Conservation (phyloP, 2,888 invertebrate genomes). For the Biston stratarius region DNA sequence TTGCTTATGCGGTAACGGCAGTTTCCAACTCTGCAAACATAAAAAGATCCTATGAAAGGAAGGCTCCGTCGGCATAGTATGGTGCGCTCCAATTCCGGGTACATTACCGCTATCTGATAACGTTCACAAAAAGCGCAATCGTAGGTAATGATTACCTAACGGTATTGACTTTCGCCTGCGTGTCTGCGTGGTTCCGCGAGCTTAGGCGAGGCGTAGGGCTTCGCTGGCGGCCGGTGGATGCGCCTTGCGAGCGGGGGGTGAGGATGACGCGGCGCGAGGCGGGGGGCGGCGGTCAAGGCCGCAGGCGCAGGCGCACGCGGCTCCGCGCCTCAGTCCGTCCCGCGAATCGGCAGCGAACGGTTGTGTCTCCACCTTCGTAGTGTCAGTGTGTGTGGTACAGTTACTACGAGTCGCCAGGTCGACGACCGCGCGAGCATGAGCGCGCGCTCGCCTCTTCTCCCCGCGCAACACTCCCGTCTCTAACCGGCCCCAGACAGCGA, state of each 20-base stretch:
- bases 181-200: constrained; percentile 14
- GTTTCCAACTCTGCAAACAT: not conserved
- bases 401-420: constrained; percentile 65
- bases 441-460: constrained; percentile 63
- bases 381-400: constrained; percentile 64
- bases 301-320: constrained; percentile 66
- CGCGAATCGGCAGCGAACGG: constrained; percentile 44
- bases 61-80: not conserved
- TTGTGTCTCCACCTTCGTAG: constrained; percentile 34
- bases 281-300: constrained; percentile 74
- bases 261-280: constrained; percentile 31
- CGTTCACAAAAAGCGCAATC: constrained; percentile 26
- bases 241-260: constrained; percentile 29
- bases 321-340: constrained; percentile 43
- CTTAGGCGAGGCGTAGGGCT: constrained; percentile 17
- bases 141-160: constrained; percentile 33
- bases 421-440: constrained; percentile 79
- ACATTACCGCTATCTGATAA: constrained; percentile 34
- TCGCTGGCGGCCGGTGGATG: constrained; percentile 11
- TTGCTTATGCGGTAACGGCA: constrained; percentile 1
- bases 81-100: constrained; percentile 13
- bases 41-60: constrained; percentile 4
- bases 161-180: constrained; percentile 27
- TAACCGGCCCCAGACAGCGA: constrained; percentile 49
- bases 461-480: constrained; percentile 55